Evolutionary conservation across 2,797 vertebrate species (phyloP), one percentile per base, ranked within the genome.

Genomic region (Pangasius larnaudii): DNA sequence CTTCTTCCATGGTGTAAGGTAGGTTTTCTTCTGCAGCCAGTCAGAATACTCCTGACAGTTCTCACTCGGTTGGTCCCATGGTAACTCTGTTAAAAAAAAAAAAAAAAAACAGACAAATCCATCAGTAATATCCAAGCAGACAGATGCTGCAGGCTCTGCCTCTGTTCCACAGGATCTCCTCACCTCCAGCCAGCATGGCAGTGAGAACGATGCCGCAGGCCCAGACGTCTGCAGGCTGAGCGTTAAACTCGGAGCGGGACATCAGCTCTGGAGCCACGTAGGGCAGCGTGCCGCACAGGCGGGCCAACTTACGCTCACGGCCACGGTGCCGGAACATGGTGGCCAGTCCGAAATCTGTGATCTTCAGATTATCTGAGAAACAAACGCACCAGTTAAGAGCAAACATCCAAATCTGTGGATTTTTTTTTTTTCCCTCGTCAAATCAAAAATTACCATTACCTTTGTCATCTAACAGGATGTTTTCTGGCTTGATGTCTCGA

Each of bases 401-500:
- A 58, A 87, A 56, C 27, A 59, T 61, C 9, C 10, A 27, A 51
- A 63, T 69, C 13, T n/a, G n/a, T n/a, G 2, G 42, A 24, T 19
- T 1, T 33, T 10, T 19, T 10, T 19, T 24, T 27, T 49, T 10
- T 22, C 5, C 33, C 14, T 14, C 49, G n/a, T 49, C 42, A 2
- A 16, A 51, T 22, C 10, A 24, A 46, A 46, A 46, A 46, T 18
- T 1, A 74, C 16, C 2, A 42, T 72, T 19, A 99, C 98, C 98
- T 95, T 97, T 96, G 85, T 98, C 98, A 42, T 99, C 98, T 86
- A 99, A 94, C 72, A 99, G 94, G 90, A 99, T 96, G 90, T 99
- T 99, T 94, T 99, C 98, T 0, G 98, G 98, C 87, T 99, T 99
- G 92, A 99, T 98, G 93, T 99, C 98, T n/a, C 98, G 96, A 90